Conservation (phyloP, 2,888 invertebrate species). For the Ischnus inquisitorius region DNA sequence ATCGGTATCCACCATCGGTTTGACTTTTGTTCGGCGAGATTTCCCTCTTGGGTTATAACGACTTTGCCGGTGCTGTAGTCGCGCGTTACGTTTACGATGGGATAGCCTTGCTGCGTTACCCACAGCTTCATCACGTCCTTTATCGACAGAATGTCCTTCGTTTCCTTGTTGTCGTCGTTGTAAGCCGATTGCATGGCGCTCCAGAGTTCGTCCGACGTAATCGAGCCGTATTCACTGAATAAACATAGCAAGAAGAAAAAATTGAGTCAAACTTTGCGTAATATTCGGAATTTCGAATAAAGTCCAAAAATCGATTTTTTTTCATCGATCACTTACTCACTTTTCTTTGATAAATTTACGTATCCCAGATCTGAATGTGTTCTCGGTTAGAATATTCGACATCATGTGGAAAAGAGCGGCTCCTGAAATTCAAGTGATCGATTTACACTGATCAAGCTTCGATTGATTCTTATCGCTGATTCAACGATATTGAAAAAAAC, state of each 20-base stretch:
- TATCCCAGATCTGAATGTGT: slow-evolving; percentile 85
- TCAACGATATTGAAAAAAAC: not conserved
- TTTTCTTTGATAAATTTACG: slow-evolving; percentile 74
- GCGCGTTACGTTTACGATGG: slow-evolving; percentile 81
- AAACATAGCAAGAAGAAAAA: slow-evolving; percentile 6
- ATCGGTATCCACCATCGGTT: slow-evolving; percentile 81
- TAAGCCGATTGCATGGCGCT: slow-evolving; percentile 70
- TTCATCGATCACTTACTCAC: slow-evolving; percentile 73
- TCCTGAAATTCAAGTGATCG: slow-evolving; percentile 41
- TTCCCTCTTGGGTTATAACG: slow-evolving; percentile 70
- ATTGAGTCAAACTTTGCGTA: not conserved
- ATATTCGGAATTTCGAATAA: not conserved
- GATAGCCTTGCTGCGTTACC: slow-evolving; percentile 86
- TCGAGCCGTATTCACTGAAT: slow-evolving; percentile 67
- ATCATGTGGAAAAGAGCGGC: slow-evolving; percentile 87
- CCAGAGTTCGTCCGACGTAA: slow-evolving; percentile 77
- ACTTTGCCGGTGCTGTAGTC: slow-evolving; percentile 72
- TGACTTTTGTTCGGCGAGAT: slow-evolving; percentile 55
- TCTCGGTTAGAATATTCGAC: slow-evolving; percentile 85
- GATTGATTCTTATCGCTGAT: not conserved
- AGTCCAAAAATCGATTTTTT: not conserved
- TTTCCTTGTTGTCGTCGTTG: slow-evolving; percentile 18
- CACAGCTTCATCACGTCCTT: slow-evolving; percentile 80
- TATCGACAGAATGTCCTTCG: slow-evolving; percentile 79
- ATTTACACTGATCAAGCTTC: not conserved